Evolutionary conservation across 2,113 vertebrate species (phyloP).

Genomic region (Chrysochloris asiatica): DNA sequence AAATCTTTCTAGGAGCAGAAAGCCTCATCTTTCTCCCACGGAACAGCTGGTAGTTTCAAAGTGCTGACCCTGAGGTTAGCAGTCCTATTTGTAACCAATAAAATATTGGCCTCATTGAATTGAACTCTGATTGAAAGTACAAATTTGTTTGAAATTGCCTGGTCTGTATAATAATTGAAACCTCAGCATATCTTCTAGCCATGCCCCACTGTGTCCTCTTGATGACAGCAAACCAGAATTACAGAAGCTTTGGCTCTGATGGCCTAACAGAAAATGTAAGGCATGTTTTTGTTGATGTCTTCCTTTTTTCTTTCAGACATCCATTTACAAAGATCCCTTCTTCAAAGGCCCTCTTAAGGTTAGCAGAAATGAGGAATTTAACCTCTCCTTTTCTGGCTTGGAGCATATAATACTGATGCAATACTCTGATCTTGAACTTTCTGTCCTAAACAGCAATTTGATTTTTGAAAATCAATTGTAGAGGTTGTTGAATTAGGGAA

Average conservation of each 20-base stretch:
- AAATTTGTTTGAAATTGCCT: slow-evolving; percentile 1
- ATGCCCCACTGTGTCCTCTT: not conserved
- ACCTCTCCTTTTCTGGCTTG: not conserved
- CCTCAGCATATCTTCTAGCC: not conserved
- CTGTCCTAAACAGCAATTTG: slow-evolving; percentile 25
- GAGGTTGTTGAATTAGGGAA: not conserved
- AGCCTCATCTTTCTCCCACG: too few species aligned
- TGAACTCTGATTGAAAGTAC: not conserved
- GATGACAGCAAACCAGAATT: not conserved
- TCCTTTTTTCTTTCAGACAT: slow-evolving; percentile 1
- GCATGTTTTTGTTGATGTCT: not conserved
- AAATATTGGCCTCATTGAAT: not conserved
- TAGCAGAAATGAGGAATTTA: not conserved
- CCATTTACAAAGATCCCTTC: not conserved
- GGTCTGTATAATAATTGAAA: slow-evolving; percentile 8
- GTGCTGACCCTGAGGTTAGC: too few species aligned
- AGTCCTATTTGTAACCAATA: too few species aligned
- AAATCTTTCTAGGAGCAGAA: too few species aligned
- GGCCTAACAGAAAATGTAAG: not conserved
- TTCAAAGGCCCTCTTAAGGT: slow-evolving; percentile 1
- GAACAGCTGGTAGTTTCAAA: too few species aligned
- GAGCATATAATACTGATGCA: not conserved
- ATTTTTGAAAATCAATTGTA: slow-evolving; percentile 39
- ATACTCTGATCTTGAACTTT: slow-evolving; percentile 33
- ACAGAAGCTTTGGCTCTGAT: not conserved